These are phyloP conservation scores for Scaptomyza hsui DNA, from an alignment of 1,140 invertebrate species.

Conservation along the genomic window DNA sequence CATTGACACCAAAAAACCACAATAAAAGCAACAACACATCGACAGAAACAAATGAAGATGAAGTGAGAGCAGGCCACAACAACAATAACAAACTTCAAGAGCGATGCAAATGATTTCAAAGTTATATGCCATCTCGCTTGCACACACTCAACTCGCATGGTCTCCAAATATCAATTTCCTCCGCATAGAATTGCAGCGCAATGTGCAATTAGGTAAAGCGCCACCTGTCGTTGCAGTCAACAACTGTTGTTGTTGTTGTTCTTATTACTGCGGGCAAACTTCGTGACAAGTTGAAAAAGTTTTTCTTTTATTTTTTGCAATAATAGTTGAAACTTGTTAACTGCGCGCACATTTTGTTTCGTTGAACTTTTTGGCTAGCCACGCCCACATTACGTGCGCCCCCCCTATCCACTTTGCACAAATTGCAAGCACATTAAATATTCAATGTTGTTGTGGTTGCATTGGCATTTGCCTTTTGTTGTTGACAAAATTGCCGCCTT, in stretches of 20 bases:
- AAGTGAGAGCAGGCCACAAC: background rate
- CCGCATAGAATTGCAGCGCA: constrained; percentile 13
- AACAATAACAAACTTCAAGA: constrained; percentile 33
- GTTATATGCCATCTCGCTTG: constrained; percentile 2
- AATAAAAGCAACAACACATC: constrained; percentile 19
- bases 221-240: constrained; percentile 24
- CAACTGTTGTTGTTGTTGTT: background rate
- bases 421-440: constrained; percentile 11
- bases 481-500: constrained; percentile 61
- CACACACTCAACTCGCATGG: background rate
- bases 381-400: constrained; percentile 22
- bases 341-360: constrained; percentile 43
- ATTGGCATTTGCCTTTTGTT: constrained; percentile 27
- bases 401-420: constrained; percentile 23
- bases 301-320: constrained; percentile 6
- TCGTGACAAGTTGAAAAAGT: constrained; percentile 8
- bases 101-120: constrained; percentile 54
- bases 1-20: constrained; percentile 66
- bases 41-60: constrained; percentile 18
- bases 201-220: constrained; percentile 27
- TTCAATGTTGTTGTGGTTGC: constrained; percentile 2
- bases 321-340: constrained; percentile 42
- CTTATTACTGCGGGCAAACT: constrained; percentile 9
- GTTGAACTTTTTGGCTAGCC: constrained; percentile 40
- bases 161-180: constrained; percentile 15